Base-by-base conservation (phyloP, 2,797 vertebrate species). In the Sebastolobus alascanus region DNA sequence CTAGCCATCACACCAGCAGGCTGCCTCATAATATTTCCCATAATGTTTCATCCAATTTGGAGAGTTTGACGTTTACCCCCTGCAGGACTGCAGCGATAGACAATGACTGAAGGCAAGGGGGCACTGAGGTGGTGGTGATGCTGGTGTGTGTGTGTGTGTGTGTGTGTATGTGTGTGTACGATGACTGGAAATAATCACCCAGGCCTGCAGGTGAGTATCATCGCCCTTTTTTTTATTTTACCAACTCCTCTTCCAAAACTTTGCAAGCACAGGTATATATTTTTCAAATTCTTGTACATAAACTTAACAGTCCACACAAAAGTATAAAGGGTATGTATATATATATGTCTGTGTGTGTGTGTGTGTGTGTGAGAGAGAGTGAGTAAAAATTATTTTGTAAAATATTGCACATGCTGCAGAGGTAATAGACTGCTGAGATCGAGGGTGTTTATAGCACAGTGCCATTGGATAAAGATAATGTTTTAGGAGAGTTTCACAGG, bases 11-110 rank as follows among this genome's bases (percentile, higher is more conserved):
- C 87, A 90, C 72, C 92, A 93, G 92, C 92, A 94, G 94, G 89
- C 92, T 94, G 88, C 90, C 92, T 94, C 94, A 93, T 94, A 95
- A 94, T 94, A 92, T 94, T 94, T 94, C 94, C 93, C 90, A 94
- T 93, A 95, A 95, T 96, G 94, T 95, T 96, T 96, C 95, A 95
- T 95, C 94, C 94, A 95, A 95, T 96, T 95, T 96, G 92, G 89
- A 91, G 92, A 92, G 90, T 94, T 94, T 94, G 94, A 95, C 92
- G 87, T 94, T 93, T 89, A 90, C 87, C 89, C 93, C 95, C 92
- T 93, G 90, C 90, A 94, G 94, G 90, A 91, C 86, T 87, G 90
- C 88, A 89, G 91, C 66, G 40, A 83, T 85, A 91, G 91, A 93
- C 90, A 90, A 89, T 94, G 93, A 93, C 93, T 94, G 92, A 94